A percentile compares a stretch with the other conserved stretches of the same genome.
Evolutionary conservation across 2,888 invertebrate species (phyloP).

Genomic region (Acanthosepion pharaonis): DNA sequence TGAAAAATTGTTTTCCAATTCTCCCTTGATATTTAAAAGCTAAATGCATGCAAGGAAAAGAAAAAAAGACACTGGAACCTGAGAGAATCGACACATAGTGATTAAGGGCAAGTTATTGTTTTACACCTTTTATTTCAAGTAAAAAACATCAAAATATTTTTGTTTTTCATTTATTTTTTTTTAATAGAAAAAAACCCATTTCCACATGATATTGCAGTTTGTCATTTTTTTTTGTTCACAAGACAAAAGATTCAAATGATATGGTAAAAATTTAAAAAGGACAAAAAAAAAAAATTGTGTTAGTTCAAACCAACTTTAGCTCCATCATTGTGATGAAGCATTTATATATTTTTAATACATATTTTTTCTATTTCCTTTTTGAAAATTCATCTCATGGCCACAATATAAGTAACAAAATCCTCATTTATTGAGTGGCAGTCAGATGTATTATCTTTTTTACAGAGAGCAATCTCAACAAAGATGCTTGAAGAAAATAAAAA

Average conservation of each 20-base stretch:
- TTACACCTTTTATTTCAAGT: constrained; percentile 22
- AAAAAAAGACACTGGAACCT: neutral
- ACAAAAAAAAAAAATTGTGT: neutral
- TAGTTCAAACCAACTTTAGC: neutral
- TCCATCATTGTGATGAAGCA: constrained; percentile 14
- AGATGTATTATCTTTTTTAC: neutral
- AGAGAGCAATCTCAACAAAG: constrained; percentile 8
- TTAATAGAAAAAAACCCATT: constrained; percentile 20
- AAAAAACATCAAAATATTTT: constrained; percentile 33
- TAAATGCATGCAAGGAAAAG: neutral
- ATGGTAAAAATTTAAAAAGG: constrained; percentile 13
- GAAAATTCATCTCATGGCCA: neutral
- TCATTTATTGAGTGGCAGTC: neutral
- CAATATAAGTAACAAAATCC: neutral
- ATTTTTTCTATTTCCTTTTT: neutral
- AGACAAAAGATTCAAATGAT: neutral
- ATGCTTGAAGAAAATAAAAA: neutral
- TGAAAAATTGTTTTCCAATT: neutral
- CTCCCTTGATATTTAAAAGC: neutral
- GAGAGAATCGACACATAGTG: constrained; percentile 14
- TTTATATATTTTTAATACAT: neutral
- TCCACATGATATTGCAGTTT: constrained; percentile 21
- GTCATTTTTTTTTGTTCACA: neutral
- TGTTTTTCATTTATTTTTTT: constrained; percentile 2
- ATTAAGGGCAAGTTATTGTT: constrained; percentile 4